phyloP scores from a whole-genome alignment of 2,113 vertebrate genomes.

The Oxygymnocypris stewartii region DNA sequence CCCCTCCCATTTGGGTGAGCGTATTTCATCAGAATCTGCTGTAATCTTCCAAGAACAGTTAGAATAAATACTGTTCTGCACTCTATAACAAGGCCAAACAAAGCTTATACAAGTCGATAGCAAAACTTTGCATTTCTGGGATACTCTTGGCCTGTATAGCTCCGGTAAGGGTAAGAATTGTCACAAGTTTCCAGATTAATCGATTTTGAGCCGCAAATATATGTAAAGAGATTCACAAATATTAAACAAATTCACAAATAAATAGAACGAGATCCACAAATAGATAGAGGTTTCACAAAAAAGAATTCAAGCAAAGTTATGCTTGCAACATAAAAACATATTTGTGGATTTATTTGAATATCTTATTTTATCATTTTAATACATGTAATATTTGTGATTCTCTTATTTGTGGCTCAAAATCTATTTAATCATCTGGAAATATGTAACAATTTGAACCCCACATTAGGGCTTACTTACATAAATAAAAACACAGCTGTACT shows the following conservation, averaged over 20 bases:
- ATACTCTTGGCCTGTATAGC: not conserved
- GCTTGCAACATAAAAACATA: too few relatives aligned
- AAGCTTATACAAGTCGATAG: not conserved
- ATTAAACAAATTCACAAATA: not conserved
- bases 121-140: not conserved
- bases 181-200: not conserved
- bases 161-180: not conserved
- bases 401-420: too few relatives aligned
- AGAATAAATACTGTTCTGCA: not conserved
- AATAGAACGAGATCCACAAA: not conserved
- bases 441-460: not conserved
- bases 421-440: too few relatives aligned
- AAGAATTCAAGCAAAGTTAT: not conserved
- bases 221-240: not conserved
- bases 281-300: too few relatives aligned
- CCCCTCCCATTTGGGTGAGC: constrained; percentile 14
- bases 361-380: too few relatives aligned
- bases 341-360: too few relatives aligned
- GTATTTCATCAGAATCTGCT: not conserved
- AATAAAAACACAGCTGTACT: not conserved
- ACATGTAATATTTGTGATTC: too few relatives aligned
- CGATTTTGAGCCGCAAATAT: not conserved
- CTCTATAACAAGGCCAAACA: not conserved
- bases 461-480: too few relatives aligned
- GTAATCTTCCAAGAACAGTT: constrained; percentile 15